Percentiles rank a stretch among this genome's conserved stretches.
Conservation (phyloP, 2,888 invertebrate genomes). For the Microctonus aethiopoides region DNA sequence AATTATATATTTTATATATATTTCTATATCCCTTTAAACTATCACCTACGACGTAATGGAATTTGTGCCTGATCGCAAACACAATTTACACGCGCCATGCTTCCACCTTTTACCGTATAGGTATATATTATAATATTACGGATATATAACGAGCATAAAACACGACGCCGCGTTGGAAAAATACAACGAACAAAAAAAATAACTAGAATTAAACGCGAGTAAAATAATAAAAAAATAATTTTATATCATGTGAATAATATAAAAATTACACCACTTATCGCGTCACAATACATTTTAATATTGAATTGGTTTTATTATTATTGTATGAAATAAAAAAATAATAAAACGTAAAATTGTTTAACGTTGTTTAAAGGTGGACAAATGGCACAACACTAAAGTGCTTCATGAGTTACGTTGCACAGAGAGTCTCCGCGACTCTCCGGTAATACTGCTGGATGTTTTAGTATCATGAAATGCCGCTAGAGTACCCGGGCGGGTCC, state of each 20-base stretch:
- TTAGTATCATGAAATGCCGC: slow-evolving; percentile 50
- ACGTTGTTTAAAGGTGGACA: too few relatives aligned
- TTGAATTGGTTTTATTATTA: background rate
- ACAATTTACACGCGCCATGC: slow-evolving; percentile 40
- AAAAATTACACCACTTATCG: background rate
- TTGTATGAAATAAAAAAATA: background rate
- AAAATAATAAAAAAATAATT: background rate
- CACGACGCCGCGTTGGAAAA: background rate
- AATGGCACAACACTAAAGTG: slow-evolving; percentile 26
- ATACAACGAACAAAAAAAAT: background rate
- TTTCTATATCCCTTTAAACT: background rate
- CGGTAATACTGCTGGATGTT: slow-evolving; percentile 39
- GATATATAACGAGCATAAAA: slow-evolving; percentile 16
- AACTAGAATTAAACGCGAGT: background rate
- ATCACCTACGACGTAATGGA: slow-evolving; percentile 39
- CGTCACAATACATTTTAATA: background rate
- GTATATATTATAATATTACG: background rate
- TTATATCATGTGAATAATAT: too few relatives aligned
- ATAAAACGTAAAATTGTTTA: background rate
- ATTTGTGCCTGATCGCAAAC: slow-evolving; percentile 33
- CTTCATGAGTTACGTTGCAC: slow-evolving; percentile 37
- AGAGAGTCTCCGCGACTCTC: slow-evolving; percentile 40
- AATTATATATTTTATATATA: background rate
- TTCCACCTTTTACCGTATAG: slow-evolving; percentile 2
- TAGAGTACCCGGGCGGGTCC: slow-evolving; percentile 51